Base-by-base conservation (phyloP, 2,888 invertebrate genomes). In the Acleris cristana region DNA sequence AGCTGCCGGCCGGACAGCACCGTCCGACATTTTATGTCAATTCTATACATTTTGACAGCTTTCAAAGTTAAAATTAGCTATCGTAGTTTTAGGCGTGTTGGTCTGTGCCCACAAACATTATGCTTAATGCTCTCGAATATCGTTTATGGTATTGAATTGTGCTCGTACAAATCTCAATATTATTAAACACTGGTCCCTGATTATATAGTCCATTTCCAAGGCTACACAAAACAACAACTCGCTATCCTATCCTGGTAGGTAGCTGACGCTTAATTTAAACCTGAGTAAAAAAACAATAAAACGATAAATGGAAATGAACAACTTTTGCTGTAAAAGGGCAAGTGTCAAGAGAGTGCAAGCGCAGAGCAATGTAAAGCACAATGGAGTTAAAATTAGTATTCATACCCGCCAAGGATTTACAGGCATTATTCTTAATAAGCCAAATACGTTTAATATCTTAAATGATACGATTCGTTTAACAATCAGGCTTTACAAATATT, bases 311-410 rank as follows among this genome's bases (percentile, higher is more conserved):
- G 54, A 48, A 63, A 55, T 45, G 48, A 55, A 21, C 49, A 40
- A 51, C 40, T 60, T 52, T 61, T 34, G 44, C 55, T 55, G 54
- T 44, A 56, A 54, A 65, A 65, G 60, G 56, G 61, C 52, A 62
- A 62, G 48, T 53, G 66, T 57, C 66, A 62, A 57, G 61, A 1
- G 61, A 53, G 66, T 62, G 62, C 66, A 66, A 48, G 49, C 53
- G 44, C 40, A 45, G 34, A 44, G 58, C 14, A 49, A 60, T 45
- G 57, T 48, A 48, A 58, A 18, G 58, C 26, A 57, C 45, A 45
- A 57, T 34, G 51, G 19, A 51, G 48, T 30, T 54, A 19, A 54
- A 26, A 19, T 23, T 23, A 23, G n/a, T 54, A 21, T 26, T 30
- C 16, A 54, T 26, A 19, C 54, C 12, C 18, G 54, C n/a, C 26